These are phyloP conservation scores for Amphiprion percula DNA, from an alignment of 2,113 vertebrate species.

Conservation along the genomic window DNA sequence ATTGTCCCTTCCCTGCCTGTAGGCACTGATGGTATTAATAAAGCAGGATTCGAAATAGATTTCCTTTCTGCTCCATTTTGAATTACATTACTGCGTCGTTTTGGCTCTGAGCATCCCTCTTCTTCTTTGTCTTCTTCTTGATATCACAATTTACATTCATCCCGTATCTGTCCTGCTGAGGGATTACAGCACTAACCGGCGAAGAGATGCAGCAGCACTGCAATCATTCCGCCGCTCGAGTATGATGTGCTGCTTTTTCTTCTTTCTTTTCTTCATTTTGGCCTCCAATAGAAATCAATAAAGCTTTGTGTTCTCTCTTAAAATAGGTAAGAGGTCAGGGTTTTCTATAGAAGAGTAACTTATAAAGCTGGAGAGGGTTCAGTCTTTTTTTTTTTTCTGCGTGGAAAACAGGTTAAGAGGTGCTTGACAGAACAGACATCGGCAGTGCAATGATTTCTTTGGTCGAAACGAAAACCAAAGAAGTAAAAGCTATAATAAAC, in stretches of 20 bases:
- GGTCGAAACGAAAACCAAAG: too few species aligned
- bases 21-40: conserved; percentile 69
- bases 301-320: background rate
- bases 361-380: background rate
- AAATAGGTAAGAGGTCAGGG: background rate
- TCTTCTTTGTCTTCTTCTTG: conserved; percentile 16
- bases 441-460: too few species aligned
- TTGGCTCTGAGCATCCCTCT: conserved; percentile 54
- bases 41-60: conserved; percentile 68
- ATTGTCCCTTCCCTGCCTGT: conserved; percentile 53
- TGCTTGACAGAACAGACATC: background rate
- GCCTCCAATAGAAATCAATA: background rate
- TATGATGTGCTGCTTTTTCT: background rate
- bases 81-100: conserved; percentile 54
- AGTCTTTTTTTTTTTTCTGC: background rate
- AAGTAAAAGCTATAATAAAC: too few species aligned
- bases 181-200: background rate
- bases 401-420: background rate
- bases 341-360: background rate
- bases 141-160: conserved; percentile 34
- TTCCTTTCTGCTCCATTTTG: conserved; percentile 62
- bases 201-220: conserved; percentile 1
- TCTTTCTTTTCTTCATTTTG: background rate
- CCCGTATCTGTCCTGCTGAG: conserved; percentile 14
- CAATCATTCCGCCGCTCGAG: background rate